These are phyloP conservation scores for Tinea pellionella DNA, from an alignment of 2,888 invertebrate species.

Conservation along the genomic window DNA sequence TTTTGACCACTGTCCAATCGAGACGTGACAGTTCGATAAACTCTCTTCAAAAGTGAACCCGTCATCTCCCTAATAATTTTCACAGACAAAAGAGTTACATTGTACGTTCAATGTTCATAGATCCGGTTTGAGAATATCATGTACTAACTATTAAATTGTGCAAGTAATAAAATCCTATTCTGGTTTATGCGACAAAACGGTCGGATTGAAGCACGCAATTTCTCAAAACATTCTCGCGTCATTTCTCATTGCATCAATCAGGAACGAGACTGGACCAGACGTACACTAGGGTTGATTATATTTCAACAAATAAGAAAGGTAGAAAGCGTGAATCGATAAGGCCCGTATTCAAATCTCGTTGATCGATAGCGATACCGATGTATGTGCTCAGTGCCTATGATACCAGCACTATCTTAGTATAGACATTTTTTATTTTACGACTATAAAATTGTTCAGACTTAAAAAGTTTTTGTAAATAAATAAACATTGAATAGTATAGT, in stretches of 20 bases:
- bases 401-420: too few relatives aligned
- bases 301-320: too few relatives aligned
- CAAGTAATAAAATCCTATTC: conserved; percentile 60
- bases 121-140: conserved; percentile 3
- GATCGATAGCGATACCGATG: too few relatives aligned
- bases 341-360: too few relatives aligned
- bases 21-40: background rate
- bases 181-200: conserved; percentile 38
- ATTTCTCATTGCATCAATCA: conserved; percentile 69
- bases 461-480: too few relatives aligned
- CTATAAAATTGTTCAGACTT: too few relatives aligned
- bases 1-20: background rate
- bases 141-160: conserved; percentile 51
- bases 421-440: too few relatives aligned
- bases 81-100: background rate
- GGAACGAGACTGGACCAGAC: conserved; percentile 31
- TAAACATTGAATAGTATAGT: too few relatives aligned
- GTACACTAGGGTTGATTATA: conserved; percentile 37
- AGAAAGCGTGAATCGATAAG: too few relatives aligned
- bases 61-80: conserved; percentile 5
- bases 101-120: background rate
- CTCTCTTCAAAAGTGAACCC: background rate
- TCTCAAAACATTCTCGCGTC: conserved; percentile 66
- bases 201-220: conserved; percentile 50
- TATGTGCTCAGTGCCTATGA: too few relatives aligned